Evolutionary conservation across 2,797 vertebrate species (phyloP), one percentile per base, ranked within the genome.

Genomic region (Sciaenops ocellatus): DNA sequence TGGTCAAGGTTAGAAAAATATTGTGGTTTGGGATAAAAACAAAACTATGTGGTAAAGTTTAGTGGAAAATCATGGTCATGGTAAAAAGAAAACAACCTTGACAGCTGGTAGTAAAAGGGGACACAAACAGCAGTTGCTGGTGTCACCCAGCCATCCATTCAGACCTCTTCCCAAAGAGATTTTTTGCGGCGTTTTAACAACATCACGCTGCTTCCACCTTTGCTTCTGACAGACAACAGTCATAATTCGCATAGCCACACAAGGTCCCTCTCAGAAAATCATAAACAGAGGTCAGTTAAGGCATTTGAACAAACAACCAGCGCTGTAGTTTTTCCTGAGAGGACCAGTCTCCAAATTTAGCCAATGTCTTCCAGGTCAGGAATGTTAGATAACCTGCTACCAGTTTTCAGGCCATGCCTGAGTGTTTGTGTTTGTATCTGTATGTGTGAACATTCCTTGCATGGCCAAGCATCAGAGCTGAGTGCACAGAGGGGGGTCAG

Each of bases 381-480:
- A 89, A 91, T 91, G 87, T 90, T 80, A 85, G 87, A 89, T 89
- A 87, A 85, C 78, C 82, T 89, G 83, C 89, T 88, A 89, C 88
- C 78, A 88, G 78, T 86, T 91, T 91, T 87, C 76, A 78, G 62
- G 76, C 78, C 78, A 69, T 78, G 79, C 71, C 69, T 69, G 74
- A 79, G 81, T 89, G 83, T 88, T 90, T 92, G 83, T 89, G 80
- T 90, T 89, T 92, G 90, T 83, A 64, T 90, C 80, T 18, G 44
- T 85, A 87, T 80, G 85, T 92, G 93, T 91, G 90, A 93, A 91
- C 91, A 93, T 93, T 93, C 89, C 90, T 90, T 70, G 78, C 85
- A 86, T 80, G 84, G 84, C 87, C 84, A 89, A 87, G 84, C 80
- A 86, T 89, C 62, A 52, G 88, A 86, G 85, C 81, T 87, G 80